A percentile compares a stretch with the other conserved stretches of the same genome.
Conservation (phyloP, 2,888 invertebrate genomes). For the Unio delphinus region DNA sequence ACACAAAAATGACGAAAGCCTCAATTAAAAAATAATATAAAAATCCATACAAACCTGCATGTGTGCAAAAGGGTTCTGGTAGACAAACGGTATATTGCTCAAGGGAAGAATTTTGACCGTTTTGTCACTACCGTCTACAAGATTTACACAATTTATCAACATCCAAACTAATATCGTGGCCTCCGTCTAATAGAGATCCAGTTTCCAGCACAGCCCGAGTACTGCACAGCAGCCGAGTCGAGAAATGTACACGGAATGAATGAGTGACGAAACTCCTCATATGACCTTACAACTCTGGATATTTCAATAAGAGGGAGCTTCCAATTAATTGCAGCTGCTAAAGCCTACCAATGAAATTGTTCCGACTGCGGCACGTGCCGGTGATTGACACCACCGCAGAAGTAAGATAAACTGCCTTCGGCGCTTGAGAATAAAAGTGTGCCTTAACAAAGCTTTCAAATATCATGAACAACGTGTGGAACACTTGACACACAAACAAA, state of each 20-base stretch:
- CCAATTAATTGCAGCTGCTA: constrained; percentile 35
- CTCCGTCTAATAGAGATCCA: no score
- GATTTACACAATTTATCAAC: constrained; percentile 31
- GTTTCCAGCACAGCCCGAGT: constrained; percentile 4
- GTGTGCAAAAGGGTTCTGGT: constrained; percentile 42
- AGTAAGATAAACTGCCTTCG: not conserved
- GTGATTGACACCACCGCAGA: constrained; percentile 29
- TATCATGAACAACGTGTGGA: no score
- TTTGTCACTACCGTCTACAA: constrained; percentile 28
- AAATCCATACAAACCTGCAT: constrained; percentile 34
- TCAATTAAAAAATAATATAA: not conserved
- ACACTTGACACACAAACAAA: no score
- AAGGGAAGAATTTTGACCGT: constrained; percentile 40
- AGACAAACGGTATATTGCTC: constrained; percentile 35
- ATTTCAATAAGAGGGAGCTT: constrained; percentile 32
- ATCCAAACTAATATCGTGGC: constrained; percentile 20
- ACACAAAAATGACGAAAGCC: not conserved
- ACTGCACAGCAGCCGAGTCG: constrained; percentile 18
- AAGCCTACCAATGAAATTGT: constrained; percentile 37
- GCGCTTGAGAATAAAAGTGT: no score
- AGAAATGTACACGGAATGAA: constrained; percentile 30
- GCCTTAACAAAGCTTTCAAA: no score
- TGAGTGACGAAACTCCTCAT: constrained; percentile 44
- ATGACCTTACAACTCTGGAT: constrained; percentile 37
- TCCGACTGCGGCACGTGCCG: constrained; percentile 39